Evolutionary conservation across 2,113 vertebrate genomes (phyloP).

Genomic region (Grus americana): DNA sequence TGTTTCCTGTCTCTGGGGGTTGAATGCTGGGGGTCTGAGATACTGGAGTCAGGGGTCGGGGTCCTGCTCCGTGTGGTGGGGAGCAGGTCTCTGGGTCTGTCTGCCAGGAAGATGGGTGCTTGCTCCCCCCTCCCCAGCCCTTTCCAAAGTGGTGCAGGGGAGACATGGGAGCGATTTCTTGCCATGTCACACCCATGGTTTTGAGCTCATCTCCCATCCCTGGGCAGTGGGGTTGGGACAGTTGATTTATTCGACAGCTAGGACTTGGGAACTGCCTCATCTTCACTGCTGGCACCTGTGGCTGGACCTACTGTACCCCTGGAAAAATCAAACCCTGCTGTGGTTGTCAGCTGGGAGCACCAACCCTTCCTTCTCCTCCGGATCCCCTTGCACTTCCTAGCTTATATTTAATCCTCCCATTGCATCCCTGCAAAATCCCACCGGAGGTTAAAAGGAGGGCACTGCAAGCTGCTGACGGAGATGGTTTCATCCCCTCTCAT

Average conservation of each 20-base stretch:
- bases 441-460: neutral
- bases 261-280: neutral
- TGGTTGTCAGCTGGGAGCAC: neutral
- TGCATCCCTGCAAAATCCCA: neutral
- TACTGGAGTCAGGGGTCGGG: fast-evolving
- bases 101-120: neutral
- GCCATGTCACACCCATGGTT: neutral
- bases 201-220: neutral
- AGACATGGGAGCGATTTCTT: neutral
- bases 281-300: neutral
- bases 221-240: neutral
- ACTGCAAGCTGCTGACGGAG: neutral
- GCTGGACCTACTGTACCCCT: neutral
- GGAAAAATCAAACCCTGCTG: neutral
- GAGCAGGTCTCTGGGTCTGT: neutral
- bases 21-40: neutral
- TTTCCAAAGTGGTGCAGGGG: neutral
- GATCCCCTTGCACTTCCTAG: neutral
- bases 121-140: neutral
- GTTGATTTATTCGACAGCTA: neutral
- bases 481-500: neutral
- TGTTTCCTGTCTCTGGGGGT: neutral
- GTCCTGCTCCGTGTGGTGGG: neutral
- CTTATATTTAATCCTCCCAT: conserved; percentile 17
- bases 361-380: neutral